Evolutionary conservation across 2,888 invertebrate genomes (phyloP).

Genomic region (Sphecodes monilicornis): DNA sequence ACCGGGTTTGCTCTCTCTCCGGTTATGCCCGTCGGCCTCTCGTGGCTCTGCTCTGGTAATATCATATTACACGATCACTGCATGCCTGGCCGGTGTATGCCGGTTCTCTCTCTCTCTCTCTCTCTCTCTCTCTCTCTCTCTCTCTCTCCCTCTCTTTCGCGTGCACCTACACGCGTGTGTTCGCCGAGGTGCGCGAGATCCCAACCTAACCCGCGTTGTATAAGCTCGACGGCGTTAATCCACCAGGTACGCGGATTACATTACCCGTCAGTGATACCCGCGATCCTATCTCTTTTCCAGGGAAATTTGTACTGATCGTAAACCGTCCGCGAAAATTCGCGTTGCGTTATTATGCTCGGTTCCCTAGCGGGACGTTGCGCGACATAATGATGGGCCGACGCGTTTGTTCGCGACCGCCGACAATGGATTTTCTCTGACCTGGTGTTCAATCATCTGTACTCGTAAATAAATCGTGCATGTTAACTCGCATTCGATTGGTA

Average conservation of each 20-base stretch:
- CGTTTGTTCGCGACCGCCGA: background rate
- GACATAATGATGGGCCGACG: constrained; percentile 13
- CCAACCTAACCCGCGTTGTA: constrained; percentile 10
- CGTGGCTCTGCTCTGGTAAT: constrained; percentile 75
- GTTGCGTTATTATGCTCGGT: constrained; percentile 27
- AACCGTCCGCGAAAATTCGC: constrained; percentile 40
- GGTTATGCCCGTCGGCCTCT: constrained; percentile 71
- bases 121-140: background rate
- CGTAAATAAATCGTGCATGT: no score
- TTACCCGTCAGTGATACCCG: constrained; percentile 29
- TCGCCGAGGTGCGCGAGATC: background rate
- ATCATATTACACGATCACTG: constrained; percentile 79
- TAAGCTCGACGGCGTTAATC: background rate
- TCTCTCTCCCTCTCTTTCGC: background rate
- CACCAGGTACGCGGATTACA: constrained; percentile 11
- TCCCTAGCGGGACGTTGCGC: background rate
- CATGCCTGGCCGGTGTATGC: constrained; percentile 60
- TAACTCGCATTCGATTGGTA: no score
- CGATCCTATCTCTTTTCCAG: constrained; percentile 48
- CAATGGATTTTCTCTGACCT: background rate
- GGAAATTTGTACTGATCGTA: constrained; percentile 46
- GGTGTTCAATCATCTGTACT: no score
- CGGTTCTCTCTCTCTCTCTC: background rate
- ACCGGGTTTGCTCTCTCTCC: constrained; percentile 67
- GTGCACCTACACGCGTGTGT: constrained; percentile 38